These are phyloP conservation scores for Noctilio leporinus DNA, from an alignment of 2,113 vertebrate genomes.

Conservation along the genomic window DNA sequence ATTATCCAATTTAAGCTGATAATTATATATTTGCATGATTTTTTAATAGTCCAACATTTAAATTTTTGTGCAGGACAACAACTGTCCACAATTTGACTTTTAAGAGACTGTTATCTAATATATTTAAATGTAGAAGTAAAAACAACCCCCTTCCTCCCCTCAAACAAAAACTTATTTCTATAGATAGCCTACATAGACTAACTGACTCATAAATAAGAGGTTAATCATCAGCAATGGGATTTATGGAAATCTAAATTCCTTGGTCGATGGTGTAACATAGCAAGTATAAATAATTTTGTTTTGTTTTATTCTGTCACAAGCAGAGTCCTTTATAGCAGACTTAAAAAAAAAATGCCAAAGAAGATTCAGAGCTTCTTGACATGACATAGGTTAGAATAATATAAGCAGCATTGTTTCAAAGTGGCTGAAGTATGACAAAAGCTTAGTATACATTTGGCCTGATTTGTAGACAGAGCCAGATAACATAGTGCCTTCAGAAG, in stretches of 20 bases:
- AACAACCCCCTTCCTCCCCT: not conserved
- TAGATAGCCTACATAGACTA: not conserved
- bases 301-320: not conserved
- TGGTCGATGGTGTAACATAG: not conserved
- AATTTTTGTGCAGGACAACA: not conserved
- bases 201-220: not conserved
- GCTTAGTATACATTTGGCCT: not conserved
- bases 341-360: not conserved
- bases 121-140: not conserved
- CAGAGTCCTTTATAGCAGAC: not conserved
- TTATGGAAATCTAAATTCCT: not conserved
- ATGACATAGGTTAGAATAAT: not conserved
- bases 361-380: not conserved
- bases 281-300: not conserved
- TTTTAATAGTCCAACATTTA: not conserved
- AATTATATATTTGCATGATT: not conserved
- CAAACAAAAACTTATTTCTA: not conserved
- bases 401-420: not conserved
- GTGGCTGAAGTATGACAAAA: not conserved
- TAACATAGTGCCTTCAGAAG: not conserved
- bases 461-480: not conserved
- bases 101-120: not conserved
- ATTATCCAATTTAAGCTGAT: not conserved
- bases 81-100: not conserved
- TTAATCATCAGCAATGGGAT: not conserved